Evolutionary conservation across 1,140 invertebrate species (phyloP), one percentile per base, ranked within the genome.

Genomic region (Aphelinus atriplicis): DNA sequence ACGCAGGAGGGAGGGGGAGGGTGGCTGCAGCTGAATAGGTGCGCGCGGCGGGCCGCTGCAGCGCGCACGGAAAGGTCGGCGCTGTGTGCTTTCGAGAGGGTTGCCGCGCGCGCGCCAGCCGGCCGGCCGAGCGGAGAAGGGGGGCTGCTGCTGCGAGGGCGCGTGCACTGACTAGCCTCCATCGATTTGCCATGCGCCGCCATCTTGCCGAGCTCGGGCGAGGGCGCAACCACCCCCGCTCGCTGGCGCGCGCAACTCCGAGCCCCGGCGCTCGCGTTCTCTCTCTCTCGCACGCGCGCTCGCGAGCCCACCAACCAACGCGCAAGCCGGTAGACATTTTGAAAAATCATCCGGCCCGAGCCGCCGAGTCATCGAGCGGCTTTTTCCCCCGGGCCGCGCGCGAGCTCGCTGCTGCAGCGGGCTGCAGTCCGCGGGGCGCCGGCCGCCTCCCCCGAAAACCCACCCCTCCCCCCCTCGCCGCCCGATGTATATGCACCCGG

Each of bases 141-240:
- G 62, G 60, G 42, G 73, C n/a, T n/a, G 51, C 66, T 66, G 48
- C 61, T 64, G 81, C 80, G 82, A 84, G 84, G 84, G 81, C 80
- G 83, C 83, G 80, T 83, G 83, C 82, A 84, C 83, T 85, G 83
- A 85, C 85, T 85, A 85, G 84, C 85, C 85, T 86, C 85, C 85
- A 86, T 86, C 85, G 85, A 86, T 86, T 86, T 86, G 82, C 85
- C 82, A 81, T 85, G 80, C 77, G 85, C 82, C 84, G 85, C 85
- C 85, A 86, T 86, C 84, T 86, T 86, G 84, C 84, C 83, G 85
- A 83, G 26, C 85, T 84, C 83, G 82, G 79, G 80, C 83, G 81
- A 77, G 74, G 77, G 80, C 78, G 79, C 80, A 78, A 81, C 78
- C 81, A 81, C 80, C 80, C 77, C 77, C 57, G 53, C 66, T 75